Base-by-base conservation (phyloP, 53 echinoderm and acorn worm genomes). In the Stichopus horrens region DNA sequence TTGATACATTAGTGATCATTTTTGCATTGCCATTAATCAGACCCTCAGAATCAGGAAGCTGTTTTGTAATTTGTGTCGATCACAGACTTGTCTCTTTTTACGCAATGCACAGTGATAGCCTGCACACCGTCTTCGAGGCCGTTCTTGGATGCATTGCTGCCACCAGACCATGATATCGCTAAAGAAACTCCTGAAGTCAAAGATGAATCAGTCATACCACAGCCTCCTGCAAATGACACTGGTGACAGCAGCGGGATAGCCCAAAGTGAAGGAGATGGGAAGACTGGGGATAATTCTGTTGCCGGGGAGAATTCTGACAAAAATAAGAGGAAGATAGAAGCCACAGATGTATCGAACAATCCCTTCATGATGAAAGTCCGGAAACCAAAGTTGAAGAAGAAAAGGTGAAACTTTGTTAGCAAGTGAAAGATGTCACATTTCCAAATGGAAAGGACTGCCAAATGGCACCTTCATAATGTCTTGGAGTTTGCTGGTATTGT, bases 321-420 rank as follows among this genome's bases (percentile, higher is more conserved):
- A 76, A 86, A 20, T 21, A 91, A 57, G 82, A 37, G 53, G 51
- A 78, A 77, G 76, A n/a, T 52, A 57, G 86, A 90, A 7, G 14
- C 21, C 54, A 22, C 9, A 76, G 89, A 93, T 11, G 83, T 92
- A 7, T 88, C 87, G 37, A 91, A 93, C 66, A 98, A 98, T 88
- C 99, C 99, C 1, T 98, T 91, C 82, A 63, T 98, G 76, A 90
- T 92, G 74, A 90, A 93, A 87, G 93, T 94, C 8, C 94, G 96
- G 76, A 96, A 96, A 58, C 99, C 99, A 16, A 92, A 94, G 73
- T 68, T 90, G 53, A 96, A 93, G 76, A 98, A 96, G 76, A 94
- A 91, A 89, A 94, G 95, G 90, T 94, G 91, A 92, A 77, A 14
- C 71, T 71, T 13, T 37, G 2, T 37, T 37, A n/a, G 37, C 37